These are phyloP conservation scores for Drosophila setosimentum DNA, from an alignment of 2,888 invertebrate genomes.

Conservation along the genomic window DNA sequence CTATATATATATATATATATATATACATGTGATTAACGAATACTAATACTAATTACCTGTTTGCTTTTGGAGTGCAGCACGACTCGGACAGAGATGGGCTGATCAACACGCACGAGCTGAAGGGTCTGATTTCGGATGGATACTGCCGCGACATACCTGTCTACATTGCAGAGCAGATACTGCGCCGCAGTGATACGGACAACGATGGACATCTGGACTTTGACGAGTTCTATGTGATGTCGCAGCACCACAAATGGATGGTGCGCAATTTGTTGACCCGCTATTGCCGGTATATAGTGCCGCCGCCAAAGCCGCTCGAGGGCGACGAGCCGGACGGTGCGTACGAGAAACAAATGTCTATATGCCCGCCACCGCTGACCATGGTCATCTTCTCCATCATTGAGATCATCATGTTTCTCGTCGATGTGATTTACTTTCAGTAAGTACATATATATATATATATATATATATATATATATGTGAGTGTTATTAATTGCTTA, in stretches of 20 bases:
- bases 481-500: neutral
- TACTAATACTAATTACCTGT: neutral
- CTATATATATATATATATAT: neutral
- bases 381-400: constrained; percentile 95
- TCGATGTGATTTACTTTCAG: constrained; percentile 85
- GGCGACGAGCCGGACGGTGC: constrained; percentile 88
- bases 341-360: constrained; percentile 96
- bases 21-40: neutral
- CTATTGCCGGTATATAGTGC: constrained; percentile 83
- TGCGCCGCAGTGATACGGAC: constrained; percentile 88
- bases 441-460: too few relatives aligned
- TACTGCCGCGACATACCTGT: constrained; percentile 88
- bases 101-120: constrained; percentile 89
- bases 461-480: too few relatives aligned
- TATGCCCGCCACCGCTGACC: constrained; percentile 96
- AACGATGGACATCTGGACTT: constrained; percentile 88
- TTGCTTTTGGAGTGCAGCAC: constrained; percentile 86
- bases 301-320: constrained; percentile 82
- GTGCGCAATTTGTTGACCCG: constrained; percentile 80
- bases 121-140: constrained; percentile 81
- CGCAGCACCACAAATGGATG: constrained; percentile 86
- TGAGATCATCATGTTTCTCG: constrained; percentile 91
- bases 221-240: constrained; percentile 89
- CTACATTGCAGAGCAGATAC: constrained; percentile 89
- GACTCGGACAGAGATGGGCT: constrained; percentile 90